Conservation (phyloP, 2,797 vertebrate genomes). For the Gobionotothen gibberifrons region DNA sequence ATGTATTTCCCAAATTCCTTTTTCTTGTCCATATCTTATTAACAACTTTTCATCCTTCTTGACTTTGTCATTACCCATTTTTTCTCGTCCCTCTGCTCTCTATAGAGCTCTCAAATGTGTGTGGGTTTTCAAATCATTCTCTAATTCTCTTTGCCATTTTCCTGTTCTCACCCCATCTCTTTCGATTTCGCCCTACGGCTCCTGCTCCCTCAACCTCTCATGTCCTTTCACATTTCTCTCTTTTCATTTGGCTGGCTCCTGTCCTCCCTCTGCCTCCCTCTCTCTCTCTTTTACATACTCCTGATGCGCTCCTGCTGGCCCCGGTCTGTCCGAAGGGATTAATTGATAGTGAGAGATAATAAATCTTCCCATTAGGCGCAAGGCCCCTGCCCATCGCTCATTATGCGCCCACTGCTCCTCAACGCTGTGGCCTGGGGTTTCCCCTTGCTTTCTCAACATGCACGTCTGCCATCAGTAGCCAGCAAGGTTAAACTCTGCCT, state of each 20-base stretch:
- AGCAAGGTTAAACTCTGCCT: conserved; percentile 80
- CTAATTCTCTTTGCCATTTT: conserved; percentile 38
- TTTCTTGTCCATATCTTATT: not conserved
- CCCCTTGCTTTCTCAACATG: conserved; percentile 69
- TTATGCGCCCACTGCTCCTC: conserved; percentile 78
- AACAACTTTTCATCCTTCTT: conserved; percentile 1
- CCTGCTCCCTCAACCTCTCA: conserved; percentile 37
- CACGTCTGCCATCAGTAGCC: conserved; percentile 61
- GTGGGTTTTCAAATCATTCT: conserved; percentile 32
- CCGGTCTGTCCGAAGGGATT: conserved; percentile 80
- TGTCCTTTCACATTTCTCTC: conserved; percentile 59
- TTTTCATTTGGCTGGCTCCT: conserved; percentile 51
- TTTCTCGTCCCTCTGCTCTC: conserved; percentile 9
- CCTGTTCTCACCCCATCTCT: conserved; percentile 36
- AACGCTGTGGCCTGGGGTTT: conserved; percentile 72
- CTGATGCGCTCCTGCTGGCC: conserved; percentile 71
- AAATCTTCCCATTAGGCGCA: conserved; percentile 84
- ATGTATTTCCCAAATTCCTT: conserved; percentile 19
- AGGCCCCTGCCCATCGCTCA: conserved; percentile 77
- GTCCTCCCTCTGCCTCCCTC: conserved; percentile 30
- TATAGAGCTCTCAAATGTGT: conserved; percentile 25
- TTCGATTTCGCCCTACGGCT: conserved; percentile 50
- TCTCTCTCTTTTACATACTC: conserved; percentile 71
- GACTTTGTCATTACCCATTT: conserved; percentile 16
- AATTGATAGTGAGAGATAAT: conserved; percentile 87